Conservation (phyloP, 2,888 invertebrate genomes). For the Melinaea menophilus region DNA sequence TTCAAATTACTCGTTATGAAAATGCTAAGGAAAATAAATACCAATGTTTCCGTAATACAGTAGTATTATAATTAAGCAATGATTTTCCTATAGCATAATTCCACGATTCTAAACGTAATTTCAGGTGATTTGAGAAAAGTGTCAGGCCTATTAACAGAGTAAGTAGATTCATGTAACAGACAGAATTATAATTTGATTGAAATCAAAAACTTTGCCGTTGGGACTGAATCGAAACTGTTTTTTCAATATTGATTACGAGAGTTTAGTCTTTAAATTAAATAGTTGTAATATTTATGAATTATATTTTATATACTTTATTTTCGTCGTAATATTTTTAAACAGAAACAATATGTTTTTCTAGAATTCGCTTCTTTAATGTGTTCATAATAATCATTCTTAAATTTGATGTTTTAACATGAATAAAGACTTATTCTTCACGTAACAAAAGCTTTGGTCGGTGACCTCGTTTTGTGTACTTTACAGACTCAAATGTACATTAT, state of each 20-base stretch:
- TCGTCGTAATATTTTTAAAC: background rate
- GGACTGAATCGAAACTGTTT: too few relatives aligned
- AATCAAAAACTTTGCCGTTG: too few relatives aligned
- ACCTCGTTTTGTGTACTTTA: conserved; percentile 12
- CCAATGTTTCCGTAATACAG: conserved; percentile 37
- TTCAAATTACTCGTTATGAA: conserved; percentile 59
- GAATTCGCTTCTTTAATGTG: too few relatives aligned
- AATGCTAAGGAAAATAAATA: conserved; percentile 43
- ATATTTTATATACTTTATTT: too few relatives aligned
- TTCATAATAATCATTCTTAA: background rate
- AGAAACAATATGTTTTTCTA: background rate
- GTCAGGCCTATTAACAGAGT: too few relatives aligned
- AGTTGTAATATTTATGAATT: too few relatives aligned
- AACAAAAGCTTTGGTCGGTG: conserved; percentile 12
- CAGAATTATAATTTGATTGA: too few relatives aligned
- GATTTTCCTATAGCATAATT: background rate
- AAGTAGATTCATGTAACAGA: background rate
- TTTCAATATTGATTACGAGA: too few relatives aligned
- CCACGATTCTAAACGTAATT: too few relatives aligned
- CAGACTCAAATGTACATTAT: conserved; percentile 17
- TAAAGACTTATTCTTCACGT: conserved; percentile 9
- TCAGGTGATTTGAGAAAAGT: too few relatives aligned
- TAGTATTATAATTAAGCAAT: background rate
- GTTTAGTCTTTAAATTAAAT: too few relatives aligned
- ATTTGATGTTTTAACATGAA: background rate